Conservation (phyloP, 2,888 invertebrate genomes). For the Thymelicus acteon region DNA sequence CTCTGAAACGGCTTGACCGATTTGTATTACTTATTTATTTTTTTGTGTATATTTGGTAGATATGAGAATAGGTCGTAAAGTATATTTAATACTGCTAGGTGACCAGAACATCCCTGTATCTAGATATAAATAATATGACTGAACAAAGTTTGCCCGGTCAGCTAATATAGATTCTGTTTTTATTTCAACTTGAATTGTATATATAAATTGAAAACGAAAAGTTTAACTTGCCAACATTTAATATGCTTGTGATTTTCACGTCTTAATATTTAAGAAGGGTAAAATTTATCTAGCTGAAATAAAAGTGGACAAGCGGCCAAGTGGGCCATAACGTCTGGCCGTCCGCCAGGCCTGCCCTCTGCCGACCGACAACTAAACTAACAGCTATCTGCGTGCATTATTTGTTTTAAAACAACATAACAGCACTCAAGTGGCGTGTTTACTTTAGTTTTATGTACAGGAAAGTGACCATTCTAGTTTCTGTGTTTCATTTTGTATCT, state of each 20-base stretch:
- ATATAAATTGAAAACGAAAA: neutral
- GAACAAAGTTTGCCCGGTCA: no score
- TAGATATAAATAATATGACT: no score
- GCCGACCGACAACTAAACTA: conserved; percentile 52
- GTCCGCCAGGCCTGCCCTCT: conserved; percentile 61
- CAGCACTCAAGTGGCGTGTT: conserved; percentile 27
- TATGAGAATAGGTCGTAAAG: no score
- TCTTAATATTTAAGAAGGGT: conserved; percentile 70
- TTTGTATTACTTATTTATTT: no score
- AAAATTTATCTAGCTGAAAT: conserved; percentile 77
- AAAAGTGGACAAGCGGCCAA: conserved; percentile 65
- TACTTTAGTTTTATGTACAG: neutral
- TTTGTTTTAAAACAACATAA: conserved; percentile 43
- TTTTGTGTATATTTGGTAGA: no score
- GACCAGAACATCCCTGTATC: no score
- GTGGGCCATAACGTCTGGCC: conserved; percentile 68
- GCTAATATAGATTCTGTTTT: no score
- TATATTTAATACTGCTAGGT: no score
- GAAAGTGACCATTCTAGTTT: neutral
- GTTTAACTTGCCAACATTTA: neutral
- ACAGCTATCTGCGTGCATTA: conserved; percentile 48
- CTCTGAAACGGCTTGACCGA: no score
- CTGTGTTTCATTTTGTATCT: neutral
- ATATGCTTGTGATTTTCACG: conserved; percentile 46
- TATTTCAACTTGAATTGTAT: neutral